Percentiles rank a stretch among this genome's conserved stretches.
phyloP scores from a whole-genome alignment of 1,140 invertebrate species.

The Sycophaga agraensis region DNA sequence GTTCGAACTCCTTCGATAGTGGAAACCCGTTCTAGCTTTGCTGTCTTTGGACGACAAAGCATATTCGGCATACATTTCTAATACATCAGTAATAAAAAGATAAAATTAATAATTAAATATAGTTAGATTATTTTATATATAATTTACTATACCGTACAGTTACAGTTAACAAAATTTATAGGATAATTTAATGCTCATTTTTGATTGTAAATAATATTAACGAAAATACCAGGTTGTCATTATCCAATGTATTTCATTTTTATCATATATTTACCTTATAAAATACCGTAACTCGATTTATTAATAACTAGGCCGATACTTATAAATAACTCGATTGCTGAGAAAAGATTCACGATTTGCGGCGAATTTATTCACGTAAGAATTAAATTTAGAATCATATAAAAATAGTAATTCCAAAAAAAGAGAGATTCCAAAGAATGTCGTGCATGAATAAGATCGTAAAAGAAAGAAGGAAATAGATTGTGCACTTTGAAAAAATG shows the following conservation, averaged over 20 bases:
- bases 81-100: too few species aligned
- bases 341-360: constrained; percentile 15
- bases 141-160: too few species aligned
- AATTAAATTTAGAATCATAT: constrained; percentile 18
- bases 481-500: too few species aligned
- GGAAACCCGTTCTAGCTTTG: constrained; percentile 53
- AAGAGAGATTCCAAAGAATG: neutral
- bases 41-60: constrained; percentile 47
- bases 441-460: constrained; percentile 1
- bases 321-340: constrained; percentile 13
- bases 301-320: constrained; percentile 3
- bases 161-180: too few species aligned
- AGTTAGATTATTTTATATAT: too few species aligned
- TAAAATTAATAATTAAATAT: too few species aligned
- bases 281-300: constrained; percentile 1
- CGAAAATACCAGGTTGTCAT: too few species aligned
- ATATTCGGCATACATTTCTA: constrained; percentile 51
- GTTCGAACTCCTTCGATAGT: constrained; percentile 54
- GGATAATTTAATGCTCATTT: too few species aligned
- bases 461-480: neutral
- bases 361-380: constrained; percentile 14
- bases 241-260: neutral
- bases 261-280: constrained; percentile 4
- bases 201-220: too few species aligned
- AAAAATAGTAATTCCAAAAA: constrained; percentile 19